Percentiles rank a stretch among this genome's conserved stretches.
Conservation (phyloP, 2,113 vertebrate species). For the Brachirus orientalis region DNA sequence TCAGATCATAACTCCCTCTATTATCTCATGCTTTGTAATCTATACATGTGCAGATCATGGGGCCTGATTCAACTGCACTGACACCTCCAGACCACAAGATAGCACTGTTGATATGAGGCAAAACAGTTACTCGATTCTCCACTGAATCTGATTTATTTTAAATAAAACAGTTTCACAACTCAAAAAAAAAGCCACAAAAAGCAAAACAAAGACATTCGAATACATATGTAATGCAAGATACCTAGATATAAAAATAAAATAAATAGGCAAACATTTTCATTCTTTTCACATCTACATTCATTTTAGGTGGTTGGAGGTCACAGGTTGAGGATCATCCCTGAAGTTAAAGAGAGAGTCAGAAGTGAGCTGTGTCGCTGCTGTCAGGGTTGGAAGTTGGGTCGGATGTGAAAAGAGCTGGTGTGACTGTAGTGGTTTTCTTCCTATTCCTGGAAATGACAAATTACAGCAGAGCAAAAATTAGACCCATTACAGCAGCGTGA, state of each 20-base stretch:
- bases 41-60: too few relatives aligned
- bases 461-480: constrained; percentile 17
- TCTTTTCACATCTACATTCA: constrained; percentile 3
- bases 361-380: not conserved
- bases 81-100: too few relatives aligned
- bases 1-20: too few relatives aligned
- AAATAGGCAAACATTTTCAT: constrained; percentile 17
- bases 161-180: not conserved
- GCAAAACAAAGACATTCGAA: not conserved
- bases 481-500: not conserved
- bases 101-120: too few relatives aligned
- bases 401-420: not conserved
- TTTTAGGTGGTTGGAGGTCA: constrained; percentile 12
- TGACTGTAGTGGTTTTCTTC: not conserved
- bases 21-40: too few relatives aligned
- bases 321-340: not conserved
- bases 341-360: constrained; percentile 13
- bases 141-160: constrained; percentile 4
- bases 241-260: constrained; percentile 10
- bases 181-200: not conserved
- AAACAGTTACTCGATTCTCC: not conserved
- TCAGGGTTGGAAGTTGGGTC: not conserved
- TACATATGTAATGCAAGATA: constrained; percentile 4
- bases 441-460: constrained; percentile 9
- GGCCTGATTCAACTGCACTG: too few relatives aligned